Evolutionary conservation across 2,113 vertebrate genomes (phyloP).

Genomic region (Holacanthus passer): DNA sequence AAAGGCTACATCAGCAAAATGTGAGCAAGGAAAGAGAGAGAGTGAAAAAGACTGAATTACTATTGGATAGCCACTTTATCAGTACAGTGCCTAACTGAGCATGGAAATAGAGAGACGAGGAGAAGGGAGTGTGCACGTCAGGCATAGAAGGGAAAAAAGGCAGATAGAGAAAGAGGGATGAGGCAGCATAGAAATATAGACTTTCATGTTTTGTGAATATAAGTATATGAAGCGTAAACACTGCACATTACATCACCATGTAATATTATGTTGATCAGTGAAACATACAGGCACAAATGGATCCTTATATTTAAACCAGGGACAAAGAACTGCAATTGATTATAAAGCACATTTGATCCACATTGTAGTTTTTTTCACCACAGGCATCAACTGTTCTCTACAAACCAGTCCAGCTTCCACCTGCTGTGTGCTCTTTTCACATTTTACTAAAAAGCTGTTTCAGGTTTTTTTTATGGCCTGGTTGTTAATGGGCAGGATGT

Average conservation of each 20-base stretch:
- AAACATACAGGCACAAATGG: neutral
- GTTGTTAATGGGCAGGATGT: neutral
- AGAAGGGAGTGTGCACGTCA: neutral
- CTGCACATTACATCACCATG: neutral
- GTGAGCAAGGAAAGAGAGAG: slow-evolving; percentile 5
- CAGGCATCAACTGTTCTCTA: no score
- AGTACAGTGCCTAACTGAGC: slow-evolving; percentile 5
- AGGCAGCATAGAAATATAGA: neutral
- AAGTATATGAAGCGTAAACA: neutral
- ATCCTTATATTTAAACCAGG: neutral
- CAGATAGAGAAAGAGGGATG: neutral
- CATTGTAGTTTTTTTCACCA: no score
- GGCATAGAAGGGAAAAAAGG: neutral
- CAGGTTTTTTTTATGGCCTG: no score
- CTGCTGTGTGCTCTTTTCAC: no score
- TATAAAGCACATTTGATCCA: no score
- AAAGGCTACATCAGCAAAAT: slow-evolving; percentile 43
- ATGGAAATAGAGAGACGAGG: slow-evolving; percentile 3
- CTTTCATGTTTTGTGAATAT: neutral
- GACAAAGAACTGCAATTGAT: no score
- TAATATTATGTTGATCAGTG: neutral
- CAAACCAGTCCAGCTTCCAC: no score
- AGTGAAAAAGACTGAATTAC: neutral
- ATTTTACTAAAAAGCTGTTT: no score
- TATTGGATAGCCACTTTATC: slow-evolving; percentile 38